These are phyloP conservation scores for Nephrocerus scutellatus DNA, from an alignment of 2,888 invertebrate species.

Conservation along the genomic window DNA sequence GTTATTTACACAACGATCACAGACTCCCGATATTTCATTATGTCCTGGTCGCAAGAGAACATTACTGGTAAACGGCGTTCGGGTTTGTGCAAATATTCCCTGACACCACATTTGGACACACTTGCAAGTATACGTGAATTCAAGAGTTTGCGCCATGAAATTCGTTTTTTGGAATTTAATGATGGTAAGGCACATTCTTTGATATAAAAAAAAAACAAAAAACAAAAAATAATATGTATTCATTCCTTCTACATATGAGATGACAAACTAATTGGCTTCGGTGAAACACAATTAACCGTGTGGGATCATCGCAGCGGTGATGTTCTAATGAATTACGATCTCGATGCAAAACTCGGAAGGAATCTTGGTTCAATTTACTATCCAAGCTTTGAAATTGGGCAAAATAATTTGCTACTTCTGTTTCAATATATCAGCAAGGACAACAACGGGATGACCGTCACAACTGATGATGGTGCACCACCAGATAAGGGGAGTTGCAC, in stretches of 20 bases:
- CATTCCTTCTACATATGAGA: conserved; percentile 30
- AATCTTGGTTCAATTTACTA: conserved; percentile 40
- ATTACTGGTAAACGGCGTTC: conserved; percentile 34
- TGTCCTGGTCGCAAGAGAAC: conserved; percentile 44
- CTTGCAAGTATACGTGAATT: conserved; percentile 46
- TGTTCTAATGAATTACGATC: conserved; percentile 42
- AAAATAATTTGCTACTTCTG: conserved; percentile 33
- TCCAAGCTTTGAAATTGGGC: conserved; percentile 38
- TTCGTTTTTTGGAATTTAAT: conserved; percentile 39
- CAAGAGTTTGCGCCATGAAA: conserved; percentile 38
- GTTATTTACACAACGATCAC: conserved; percentile 40
- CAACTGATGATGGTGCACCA: conserved; percentile 9
- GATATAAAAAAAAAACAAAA: neutral
- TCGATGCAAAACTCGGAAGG: conserved; percentile 35
- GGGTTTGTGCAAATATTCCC: conserved; percentile 44
- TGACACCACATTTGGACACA: conserved; percentile 43
- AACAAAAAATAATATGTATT: neutral
- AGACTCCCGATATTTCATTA: conserved; percentile 44
- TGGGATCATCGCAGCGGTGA: conserved; percentile 47
- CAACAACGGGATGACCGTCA: neutral
- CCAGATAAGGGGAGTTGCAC: conserved; percentile 16
- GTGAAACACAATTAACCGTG: conserved; percentile 39
- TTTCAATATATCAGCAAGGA: conserved; percentile 29
- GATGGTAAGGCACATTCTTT: conserved; percentile 25
- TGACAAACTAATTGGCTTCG: conserved; percentile 44